Conservation (phyloP, 2,888 invertebrate species). For the Pecten maximus region DNA sequence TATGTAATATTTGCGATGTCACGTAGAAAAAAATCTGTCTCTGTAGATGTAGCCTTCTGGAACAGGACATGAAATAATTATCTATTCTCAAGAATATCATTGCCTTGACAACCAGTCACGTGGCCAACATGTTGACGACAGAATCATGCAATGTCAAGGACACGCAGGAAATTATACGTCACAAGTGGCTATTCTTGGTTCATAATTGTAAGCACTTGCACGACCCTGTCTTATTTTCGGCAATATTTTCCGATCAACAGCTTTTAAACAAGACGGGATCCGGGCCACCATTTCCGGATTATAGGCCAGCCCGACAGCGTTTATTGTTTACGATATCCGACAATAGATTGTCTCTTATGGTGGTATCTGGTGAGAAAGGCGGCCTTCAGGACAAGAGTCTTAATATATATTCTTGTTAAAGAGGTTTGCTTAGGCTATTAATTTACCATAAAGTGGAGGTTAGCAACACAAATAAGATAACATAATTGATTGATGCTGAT, state of each 20-base stretch:
- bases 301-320: background rate
- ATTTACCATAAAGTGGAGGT: background rate
- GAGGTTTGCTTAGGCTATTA: background rate
- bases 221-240: background rate
- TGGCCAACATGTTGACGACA: background rate
- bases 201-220: background rate
- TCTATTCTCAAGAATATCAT: background rate
- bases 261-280: background rate
- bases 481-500: background rate
- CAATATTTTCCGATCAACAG: background rate
- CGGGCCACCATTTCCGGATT: constrained; percentile 7
- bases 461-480: background rate
- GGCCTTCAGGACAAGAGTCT: background rate
- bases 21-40: too few species aligned
- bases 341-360: background rate
- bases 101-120: background rate
- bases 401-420: background rate
- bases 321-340: background rate
- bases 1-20: too few species aligned
- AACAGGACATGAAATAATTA: background rate
- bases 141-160: background rate
- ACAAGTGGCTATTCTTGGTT: background rate
- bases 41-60: too few species aligned
- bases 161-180: background rate
- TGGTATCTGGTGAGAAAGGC: background rate